These are phyloP conservation scores for Megalurothrips usitatus DNA, from an alignment of 2,888 invertebrate species.

Conservation along the genomic window DNA sequence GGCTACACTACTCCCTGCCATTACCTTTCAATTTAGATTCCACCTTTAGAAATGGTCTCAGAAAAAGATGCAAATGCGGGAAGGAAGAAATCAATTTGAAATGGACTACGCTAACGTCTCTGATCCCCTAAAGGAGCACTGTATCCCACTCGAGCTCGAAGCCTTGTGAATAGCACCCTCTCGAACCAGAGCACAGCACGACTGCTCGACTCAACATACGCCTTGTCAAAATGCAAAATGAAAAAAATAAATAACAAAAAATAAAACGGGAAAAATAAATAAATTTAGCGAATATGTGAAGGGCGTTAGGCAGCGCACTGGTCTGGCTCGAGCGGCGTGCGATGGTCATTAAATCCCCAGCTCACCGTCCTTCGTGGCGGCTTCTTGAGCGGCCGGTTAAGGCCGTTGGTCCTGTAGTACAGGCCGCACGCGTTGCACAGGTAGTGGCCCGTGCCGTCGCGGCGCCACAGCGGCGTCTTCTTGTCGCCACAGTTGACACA, in stretches of 20 bases:
- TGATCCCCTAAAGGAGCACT: no score
- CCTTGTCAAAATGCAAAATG: background rate
- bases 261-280: conserved; percentile 13
- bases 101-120: no score
- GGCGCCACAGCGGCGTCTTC: conserved; percentile 92
- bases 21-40: no score
- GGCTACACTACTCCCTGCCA: background rate
- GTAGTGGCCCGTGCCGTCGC: conserved; percentile 98
- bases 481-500: conserved; percentile 71
- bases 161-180: conserved; percentile 5
- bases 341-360: background rate
- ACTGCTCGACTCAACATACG: background rate
- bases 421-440: conserved; percentile 99
- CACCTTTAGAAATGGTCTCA: no score
- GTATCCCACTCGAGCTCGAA: background rate
- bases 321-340: no score
- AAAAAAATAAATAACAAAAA: background rate
- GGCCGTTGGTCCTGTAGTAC: conserved; percentile 95
- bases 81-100: no score
- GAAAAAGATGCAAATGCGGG: no score
- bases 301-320: no score
- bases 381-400: conserved; percentile 87
- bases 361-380: conserved; percentile 88
- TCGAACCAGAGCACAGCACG: background rate
- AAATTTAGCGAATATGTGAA: background rate